Conservation (phyloP, 2,797 vertebrate genomes). For the Periparus ater region DNA sequence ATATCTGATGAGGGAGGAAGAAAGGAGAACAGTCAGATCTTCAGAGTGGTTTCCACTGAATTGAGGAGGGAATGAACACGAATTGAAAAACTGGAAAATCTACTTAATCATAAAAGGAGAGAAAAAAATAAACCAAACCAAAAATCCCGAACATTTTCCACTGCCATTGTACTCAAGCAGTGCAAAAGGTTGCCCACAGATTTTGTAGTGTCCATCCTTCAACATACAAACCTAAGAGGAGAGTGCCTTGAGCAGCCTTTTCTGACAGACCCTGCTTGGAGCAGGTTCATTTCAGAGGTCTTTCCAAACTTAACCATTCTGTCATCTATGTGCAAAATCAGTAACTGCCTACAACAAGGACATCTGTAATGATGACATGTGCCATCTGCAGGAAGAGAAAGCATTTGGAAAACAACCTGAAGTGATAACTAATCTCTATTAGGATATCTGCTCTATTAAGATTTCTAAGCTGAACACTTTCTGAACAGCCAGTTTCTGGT, state of each 20-base stretch:
- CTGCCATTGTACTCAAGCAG: background rate
- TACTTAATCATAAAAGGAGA: background rate
- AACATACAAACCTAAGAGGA: rapidly evolving
- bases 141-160: background rate
- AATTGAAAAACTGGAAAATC: background rate
- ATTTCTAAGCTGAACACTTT: background rate
- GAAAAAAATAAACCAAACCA: background rate
- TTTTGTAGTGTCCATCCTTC: background rate
- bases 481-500: background rate
- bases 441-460: background rate
- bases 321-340: background rate
- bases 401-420: background rate
- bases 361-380: background rate
- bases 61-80: background rate
- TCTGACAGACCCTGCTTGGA: background rate
- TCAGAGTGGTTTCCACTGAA: background rate
- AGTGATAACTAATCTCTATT: background rate
- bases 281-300: background rate
- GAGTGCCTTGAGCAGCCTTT: background rate
- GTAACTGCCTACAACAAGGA: background rate
- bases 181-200: background rate
- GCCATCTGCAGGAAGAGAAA: constrained; percentile 1
- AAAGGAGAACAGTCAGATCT: background rate
- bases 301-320: background rate
- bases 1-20: background rate